Percentiles rank a stretch among this genome's conserved stretches.
phyloP scores from a whole-genome alignment of 1,140 invertebrate genomes.

The Branchinecta lindahli region DNA sequence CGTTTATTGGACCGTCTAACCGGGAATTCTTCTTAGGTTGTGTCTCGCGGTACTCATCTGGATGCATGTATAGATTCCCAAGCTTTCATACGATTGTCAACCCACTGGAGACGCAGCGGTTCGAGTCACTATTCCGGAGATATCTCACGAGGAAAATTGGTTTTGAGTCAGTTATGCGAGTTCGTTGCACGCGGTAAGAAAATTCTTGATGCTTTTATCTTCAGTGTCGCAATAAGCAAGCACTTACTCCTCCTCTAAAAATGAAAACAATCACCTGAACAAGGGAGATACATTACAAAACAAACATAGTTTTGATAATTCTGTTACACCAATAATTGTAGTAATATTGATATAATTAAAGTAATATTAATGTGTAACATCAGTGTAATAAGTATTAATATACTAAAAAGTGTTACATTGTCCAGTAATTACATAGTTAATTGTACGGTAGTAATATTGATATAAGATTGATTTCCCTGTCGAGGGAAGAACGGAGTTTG shows the following conservation, averaged over 20 bases:
- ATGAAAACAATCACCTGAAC: too few relatives aligned
- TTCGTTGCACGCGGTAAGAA: slow-evolving; percentile 68
- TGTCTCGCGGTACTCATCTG: slow-evolving; percentile 87
- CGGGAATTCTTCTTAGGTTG: slow-evolving; percentile 43
- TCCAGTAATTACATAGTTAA: too few relatives aligned
- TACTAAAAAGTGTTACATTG: too few relatives aligned
- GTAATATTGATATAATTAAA: neutral
- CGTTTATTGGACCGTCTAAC: too few relatives aligned
- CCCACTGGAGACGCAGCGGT: slow-evolving; percentile 48
- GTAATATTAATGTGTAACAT: too few relatives aligned
- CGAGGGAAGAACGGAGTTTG: too few relatives aligned
- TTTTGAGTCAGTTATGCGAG: slow-evolving; percentile 96
- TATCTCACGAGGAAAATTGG: slow-evolving; percentile 95
- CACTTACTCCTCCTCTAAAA: neutral
- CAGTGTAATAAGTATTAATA: too few relatives aligned
- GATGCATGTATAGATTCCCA: slow-evolving; percentile 83
- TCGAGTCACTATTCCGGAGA: slow-evolving; percentile 60
- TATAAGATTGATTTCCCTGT: too few relatives aligned
- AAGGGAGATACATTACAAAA: neutral
- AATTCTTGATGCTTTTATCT: slow-evolving; percentile 17
- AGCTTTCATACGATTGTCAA: slow-evolving; percentile 58
- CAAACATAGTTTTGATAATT: neutral
- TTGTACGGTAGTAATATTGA: too few relatives aligned
- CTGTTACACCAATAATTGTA: neutral
- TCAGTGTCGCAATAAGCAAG: neutral